These are phyloP conservation scores for Nannobrachium achirus DNA, from an alignment of 2,113 vertebrate species.

Conservation along the genomic window DNA sequence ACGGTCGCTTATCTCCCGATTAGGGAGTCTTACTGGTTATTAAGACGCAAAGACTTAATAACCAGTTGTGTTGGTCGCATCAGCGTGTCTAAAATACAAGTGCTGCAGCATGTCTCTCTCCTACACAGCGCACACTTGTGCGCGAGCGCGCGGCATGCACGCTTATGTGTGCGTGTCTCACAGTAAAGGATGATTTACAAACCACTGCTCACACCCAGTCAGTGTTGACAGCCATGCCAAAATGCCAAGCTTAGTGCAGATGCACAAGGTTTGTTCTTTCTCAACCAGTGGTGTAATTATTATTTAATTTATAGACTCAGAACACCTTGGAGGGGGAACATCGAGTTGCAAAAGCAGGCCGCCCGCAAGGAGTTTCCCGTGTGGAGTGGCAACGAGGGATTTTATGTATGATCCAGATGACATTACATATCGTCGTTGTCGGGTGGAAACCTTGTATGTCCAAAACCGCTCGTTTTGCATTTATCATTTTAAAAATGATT, in stretches of 20 bases:
- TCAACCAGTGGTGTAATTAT: slow-evolving; percentile 70
- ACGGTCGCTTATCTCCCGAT: too few relatives aligned
- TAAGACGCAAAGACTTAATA: too few relatives aligned
- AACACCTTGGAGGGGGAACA: slow-evolving; percentile 56
- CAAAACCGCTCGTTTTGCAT: too few relatives aligned
- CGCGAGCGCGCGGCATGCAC: too few relatives aligned
- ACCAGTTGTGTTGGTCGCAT: too few relatives aligned
- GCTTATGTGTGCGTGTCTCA: neutral
- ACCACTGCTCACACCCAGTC: slow-evolving; percentile 52
- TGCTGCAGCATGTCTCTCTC: too few relatives aligned
- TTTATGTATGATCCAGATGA: slow-evolving; percentile 45
- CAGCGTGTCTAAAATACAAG: too few relatives aligned
- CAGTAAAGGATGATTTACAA: slow-evolving; percentile 67
- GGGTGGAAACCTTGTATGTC: too few relatives aligned
- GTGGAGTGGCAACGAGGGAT: slow-evolving; percentile 34
- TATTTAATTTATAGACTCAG: slow-evolving; percentile 73
- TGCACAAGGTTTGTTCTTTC: slow-evolving; percentile 67
- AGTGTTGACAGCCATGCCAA: slow-evolving; percentile 64
- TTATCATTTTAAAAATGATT: too few relatives aligned
- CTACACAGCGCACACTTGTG: too few relatives aligned
- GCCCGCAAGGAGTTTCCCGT: slow-evolving; percentile 28
- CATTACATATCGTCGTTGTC: slow-evolving; percentile 44
- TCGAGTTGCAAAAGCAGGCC: slow-evolving; percentile 45
- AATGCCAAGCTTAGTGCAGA: slow-evolving; percentile 45
- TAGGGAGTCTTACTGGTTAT: too few relatives aligned